Evolutionary conservation across 1,140 invertebrate genomes (phyloP).

Genomic region (Tetranychus cinnabarinus): DNA sequence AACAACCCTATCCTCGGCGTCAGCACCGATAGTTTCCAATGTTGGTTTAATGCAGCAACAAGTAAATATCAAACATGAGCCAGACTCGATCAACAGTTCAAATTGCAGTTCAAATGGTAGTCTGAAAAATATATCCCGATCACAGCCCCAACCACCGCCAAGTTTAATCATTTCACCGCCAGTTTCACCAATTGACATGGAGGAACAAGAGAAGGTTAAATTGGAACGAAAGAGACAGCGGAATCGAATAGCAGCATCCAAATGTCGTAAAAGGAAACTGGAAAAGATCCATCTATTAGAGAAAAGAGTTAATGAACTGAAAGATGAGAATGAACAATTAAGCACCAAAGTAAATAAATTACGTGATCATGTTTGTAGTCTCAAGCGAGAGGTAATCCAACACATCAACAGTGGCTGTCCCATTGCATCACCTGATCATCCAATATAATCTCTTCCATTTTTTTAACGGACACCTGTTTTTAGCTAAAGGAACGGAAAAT

Average conservation of each 20-base stretch:
- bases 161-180: not conserved
- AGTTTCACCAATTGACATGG: conserved; percentile 70
- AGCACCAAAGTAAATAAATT: conserved; percentile 52
- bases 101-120: not conserved
- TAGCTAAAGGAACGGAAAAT: too few species aligned
- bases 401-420: conserved; percentile 76
- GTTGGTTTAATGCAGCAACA: not conserved
- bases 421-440: conserved; percentile 18
- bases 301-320: conserved; percentile 72
- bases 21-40: not conserved
- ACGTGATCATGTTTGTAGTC: conserved; percentile 64
- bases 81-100: not conserved
- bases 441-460: not conserved
- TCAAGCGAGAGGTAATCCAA: conserved; percentile 86
- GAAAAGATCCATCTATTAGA: conserved; percentile 81
- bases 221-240: conserved; percentile 78
- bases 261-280: conserved; percentile 76
- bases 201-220: conserved; percentile 78
- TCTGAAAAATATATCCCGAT: not conserved
- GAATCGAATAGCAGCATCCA: conserved; percentile 87
- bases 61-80: not conserved
- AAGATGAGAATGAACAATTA: conserved; percentile 68
- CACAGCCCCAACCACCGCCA: not conserved
- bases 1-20: not conserved
- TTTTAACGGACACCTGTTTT: too few species aligned